Evolutionary conservation across 2,113 vertebrate genomes (phyloP).

Genomic region (Laterallus jamaicensis): DNA sequence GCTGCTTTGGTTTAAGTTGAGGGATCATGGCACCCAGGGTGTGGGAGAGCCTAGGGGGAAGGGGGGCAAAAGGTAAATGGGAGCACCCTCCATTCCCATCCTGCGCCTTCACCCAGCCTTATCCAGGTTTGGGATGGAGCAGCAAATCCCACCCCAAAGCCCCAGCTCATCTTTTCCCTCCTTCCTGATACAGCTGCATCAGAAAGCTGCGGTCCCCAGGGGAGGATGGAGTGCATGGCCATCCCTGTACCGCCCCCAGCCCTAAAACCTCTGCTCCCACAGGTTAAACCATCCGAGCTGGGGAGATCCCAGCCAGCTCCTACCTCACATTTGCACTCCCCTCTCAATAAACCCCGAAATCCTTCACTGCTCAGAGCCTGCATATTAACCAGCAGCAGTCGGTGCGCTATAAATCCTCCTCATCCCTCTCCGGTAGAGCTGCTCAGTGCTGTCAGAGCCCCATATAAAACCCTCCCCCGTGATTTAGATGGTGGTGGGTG

Average conservation of each 20-base stretch:
- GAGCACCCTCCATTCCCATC: neutral
- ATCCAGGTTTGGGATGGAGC: neutral
- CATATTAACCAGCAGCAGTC: neutral
- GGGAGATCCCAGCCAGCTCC: neutral
- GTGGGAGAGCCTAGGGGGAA: neutral
- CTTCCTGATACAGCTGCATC: neutral
- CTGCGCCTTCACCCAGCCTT: neutral
- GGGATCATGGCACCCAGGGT: neutral
- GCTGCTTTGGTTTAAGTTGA: neutral
- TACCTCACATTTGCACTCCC: neutral
- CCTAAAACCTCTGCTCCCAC: neutral
- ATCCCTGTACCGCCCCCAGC: neutral
- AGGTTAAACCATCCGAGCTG: neutral
- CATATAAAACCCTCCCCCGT: constrained; percentile 13
- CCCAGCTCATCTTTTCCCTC: neutral
- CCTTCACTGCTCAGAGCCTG: neutral
- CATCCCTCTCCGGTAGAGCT: neutral
- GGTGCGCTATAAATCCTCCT: neutral
- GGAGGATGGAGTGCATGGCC: rapidly evolving
- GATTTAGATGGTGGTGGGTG: constrained; percentile 9
- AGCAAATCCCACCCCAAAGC: neutral
- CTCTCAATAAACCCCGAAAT: constrained; percentile 15
- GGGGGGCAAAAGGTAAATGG: neutral
- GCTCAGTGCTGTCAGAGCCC: neutral
- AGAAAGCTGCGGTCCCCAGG: neutral